Percentiles rank a stretch among this genome's conserved stretches.
These are phyloP conservation scores for Recurvirostra avosetta DNA, from an alignment of 2,113 vertebrate genomes.

Conservation along the genomic window DNA sequence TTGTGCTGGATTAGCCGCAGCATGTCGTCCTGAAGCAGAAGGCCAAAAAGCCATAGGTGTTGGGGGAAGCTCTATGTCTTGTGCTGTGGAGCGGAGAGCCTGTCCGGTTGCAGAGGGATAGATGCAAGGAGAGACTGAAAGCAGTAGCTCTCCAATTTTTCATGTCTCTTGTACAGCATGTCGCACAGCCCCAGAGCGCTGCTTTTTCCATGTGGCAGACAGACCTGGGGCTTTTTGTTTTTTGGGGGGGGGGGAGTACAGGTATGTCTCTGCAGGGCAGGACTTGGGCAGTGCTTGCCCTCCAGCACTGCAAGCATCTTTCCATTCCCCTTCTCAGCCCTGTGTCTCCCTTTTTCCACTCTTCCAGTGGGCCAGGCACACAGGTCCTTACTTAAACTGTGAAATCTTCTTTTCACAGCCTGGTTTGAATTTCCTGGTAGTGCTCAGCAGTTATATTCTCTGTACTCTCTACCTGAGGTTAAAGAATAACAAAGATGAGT, in stretches of 20 bases:
- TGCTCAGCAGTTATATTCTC: background rate
- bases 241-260: accelerated
- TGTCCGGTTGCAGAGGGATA: background rate
- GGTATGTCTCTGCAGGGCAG: background rate
- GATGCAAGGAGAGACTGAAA: background rate
- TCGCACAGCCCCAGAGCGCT: background rate
- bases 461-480: background rate
- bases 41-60: background rate
- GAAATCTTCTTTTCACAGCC: background rate
- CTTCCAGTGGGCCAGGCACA: background rate
- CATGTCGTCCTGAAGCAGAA: background rate
- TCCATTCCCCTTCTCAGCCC: background rate
- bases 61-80: background rate
- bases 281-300: background rate
- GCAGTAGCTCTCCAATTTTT: background rate
- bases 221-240: background rate
- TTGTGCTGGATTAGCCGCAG: background rate
- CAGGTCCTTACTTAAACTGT: background rate
- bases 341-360: background rate
- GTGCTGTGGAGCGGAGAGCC: background rate
- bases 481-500: background rate
- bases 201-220: background rate
- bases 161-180: background rate
- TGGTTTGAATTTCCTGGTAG: background rate
- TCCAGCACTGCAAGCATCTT: background rate